Base-by-base conservation (phyloP, 2,797 vertebrate genomes). In the Lithobates pipiens region DNA sequence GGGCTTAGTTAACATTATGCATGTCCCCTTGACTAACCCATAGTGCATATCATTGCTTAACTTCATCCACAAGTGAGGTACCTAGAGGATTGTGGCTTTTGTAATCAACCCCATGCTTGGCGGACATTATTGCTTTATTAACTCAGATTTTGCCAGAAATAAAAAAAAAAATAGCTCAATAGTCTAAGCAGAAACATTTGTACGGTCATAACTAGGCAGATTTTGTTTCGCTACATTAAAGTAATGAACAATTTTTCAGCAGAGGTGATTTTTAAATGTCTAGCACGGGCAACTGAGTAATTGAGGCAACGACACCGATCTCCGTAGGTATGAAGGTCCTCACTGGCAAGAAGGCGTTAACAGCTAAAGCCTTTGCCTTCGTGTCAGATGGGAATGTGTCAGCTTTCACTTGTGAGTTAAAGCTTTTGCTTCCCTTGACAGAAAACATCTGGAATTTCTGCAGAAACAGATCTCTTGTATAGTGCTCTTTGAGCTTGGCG, bases 321-420 rank as follows among this genome's bases (percentile, higher is more conserved):
- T 42, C n/a, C 25, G 54, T 63, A 72, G 76, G 75, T 84, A 61
- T 78, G 76, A 44, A 42, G 54, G 50, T 46, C 69, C 15, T 57
- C 71, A 54, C 73, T 77, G 85, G 34, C 76, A 83, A 81, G 86
- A 87, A 87, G 70, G 76, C 3, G 86, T 87, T 87, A 87, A 83
- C 18, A 21, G 85, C 80, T 80, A 70, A 46, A 83, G 81, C 81
- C 46, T 75, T 83, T 83, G 86, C 77, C 34, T 83, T 84, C 63
- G 70, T 83, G 81, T 87, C 86, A 83, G 46, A 87, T 80, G 81
- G 82, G 81, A 80, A 80, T 87, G 86, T 87, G 86, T 83, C 81
- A 87, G 86, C 86, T 87, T 87, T 87, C 81, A 80, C 86, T 87
- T 87, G 81, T 83, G 77, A 83, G 85, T 87, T 80, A 83, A 87